Evolutionary conservation across 2,888 invertebrate genomes (phyloP), one percentile per base, ranked within the genome.

Genomic region (Drosophila formosana): DNA sequence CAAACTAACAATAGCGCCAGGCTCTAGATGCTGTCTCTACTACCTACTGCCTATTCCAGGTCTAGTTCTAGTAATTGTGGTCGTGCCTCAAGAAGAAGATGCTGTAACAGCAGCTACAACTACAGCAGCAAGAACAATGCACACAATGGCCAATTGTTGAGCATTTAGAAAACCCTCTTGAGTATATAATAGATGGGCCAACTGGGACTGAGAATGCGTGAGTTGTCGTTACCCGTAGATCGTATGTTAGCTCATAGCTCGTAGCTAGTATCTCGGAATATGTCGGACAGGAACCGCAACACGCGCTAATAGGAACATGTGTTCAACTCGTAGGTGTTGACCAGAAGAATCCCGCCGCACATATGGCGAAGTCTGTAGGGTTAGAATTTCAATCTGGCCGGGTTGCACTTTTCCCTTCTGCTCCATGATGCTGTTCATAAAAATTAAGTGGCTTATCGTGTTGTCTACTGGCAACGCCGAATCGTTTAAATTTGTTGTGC

Each of bases 241-340:
- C 58, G 37, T 34, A 69, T n/a, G n/a, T n/a, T n/a, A n/a, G 13
- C 41, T 50, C 58, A 26, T 34, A 69, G 26, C 41, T 50, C 58
- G 37, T 34, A 69, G 49, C 61, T 60, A 13, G 71, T 60, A 62
- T 58, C 57, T 72, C 25, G 45, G 26, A 37, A 55, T 70, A 50
- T 71, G 66, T 62, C 46, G 51, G 75, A 25, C 47, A 62, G 82
- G 63, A 80, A 79, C 80, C 79, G 56, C 80, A 87, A 78, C 86
- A 83, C 88, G 89, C 89, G 88, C 85, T 89, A 90, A 90, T 90
- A 85, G 85, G 89, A 90, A 89, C 89, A 89, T 80, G 74, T 89
- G 81, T 89, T 78, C 73, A 23, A 13, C 43, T 43, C 53, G 41
- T 61, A 77, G 77, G 72, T 67, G 73, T 68, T 41, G 49, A 53